A percentile compares a stretch with the other conserved stretches of the same genome.
phyloP scores from a whole-genome alignment of 2,888 invertebrate species.

The Chironomus riparius region DNA sequence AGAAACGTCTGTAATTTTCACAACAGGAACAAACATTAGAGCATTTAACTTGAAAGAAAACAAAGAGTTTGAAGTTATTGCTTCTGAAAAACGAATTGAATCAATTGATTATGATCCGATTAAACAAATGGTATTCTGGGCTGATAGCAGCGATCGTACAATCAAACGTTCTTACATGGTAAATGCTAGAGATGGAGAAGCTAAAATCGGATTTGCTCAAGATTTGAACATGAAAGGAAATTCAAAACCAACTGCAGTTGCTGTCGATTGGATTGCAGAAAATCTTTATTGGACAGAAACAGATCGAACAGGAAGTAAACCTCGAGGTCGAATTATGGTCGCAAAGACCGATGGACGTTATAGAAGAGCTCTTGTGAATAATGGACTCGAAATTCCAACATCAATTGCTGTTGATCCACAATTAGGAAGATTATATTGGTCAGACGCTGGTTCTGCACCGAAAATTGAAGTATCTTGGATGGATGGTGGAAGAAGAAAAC shows the following conservation, averaged over 20 bases:
- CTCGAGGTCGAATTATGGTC: conserved; percentile 74
- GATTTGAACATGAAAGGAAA: conserved; percentile 76
- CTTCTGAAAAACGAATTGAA: conserved; percentile 79
- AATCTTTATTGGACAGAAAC: conserved; percentile 93
- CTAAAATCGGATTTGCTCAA: conserved; percentile 75
- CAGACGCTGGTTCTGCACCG: conserved; percentile 81
- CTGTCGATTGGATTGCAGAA: conserved; percentile 88
- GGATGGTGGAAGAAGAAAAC: conserved; percentile 83
- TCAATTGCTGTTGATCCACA: conserved; percentile 83
- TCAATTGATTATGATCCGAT: conserved; percentile 84
- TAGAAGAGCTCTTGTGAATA: conserved; percentile 65
- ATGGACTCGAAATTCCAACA: conserved; percentile 76
- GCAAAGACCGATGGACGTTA: conserved; percentile 85
- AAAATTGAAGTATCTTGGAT: conserved; percentile 95
- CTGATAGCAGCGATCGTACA: conserved; percentile 81
- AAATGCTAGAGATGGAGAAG: conserved; percentile 64
- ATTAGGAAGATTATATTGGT: conserved; percentile 83
- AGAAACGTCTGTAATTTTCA: conserved; percentile 60
- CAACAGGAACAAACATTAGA: conserved; percentile 81
- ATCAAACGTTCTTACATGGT: conserved; percentile 89
- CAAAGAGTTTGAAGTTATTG: conserved; percentile 67
- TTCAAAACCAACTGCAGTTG: conserved; percentile 77
- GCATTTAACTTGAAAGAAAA: conserved; percentile 57
- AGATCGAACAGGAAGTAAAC: conserved; percentile 63
- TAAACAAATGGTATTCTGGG: conserved; percentile 87